These are phyloP conservation scores for Ibidorhyncha struthersii DNA, from an alignment of 2,113 vertebrate genomes.

Conservation along the genomic window DNA sequence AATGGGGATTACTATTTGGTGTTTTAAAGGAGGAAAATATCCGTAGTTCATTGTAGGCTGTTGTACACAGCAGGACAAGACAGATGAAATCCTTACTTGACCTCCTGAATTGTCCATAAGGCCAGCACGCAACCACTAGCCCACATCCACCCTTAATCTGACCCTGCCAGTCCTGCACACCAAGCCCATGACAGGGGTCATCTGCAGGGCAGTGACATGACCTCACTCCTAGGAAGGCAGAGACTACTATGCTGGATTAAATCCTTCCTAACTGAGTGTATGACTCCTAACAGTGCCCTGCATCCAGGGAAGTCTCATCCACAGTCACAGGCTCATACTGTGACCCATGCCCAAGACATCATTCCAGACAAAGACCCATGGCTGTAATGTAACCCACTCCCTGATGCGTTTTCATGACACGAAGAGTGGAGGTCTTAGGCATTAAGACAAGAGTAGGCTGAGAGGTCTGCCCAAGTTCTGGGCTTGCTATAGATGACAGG, in stretches of 20 bases:
- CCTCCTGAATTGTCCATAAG: neutral
- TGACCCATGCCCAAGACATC: neutral
- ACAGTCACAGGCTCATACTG: fast-evolving
- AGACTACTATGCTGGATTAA: neutral
- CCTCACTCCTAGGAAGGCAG: neutral
- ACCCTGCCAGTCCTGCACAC: neutral
- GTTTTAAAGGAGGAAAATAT: neutral
- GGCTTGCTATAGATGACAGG: neutral
- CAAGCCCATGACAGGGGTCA: neutral
- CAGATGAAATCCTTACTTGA: neutral
- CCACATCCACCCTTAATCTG: neutral
- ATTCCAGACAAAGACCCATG: neutral
- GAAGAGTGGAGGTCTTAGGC: neutral
- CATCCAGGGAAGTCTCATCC: neutral
- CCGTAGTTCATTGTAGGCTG: neutral
- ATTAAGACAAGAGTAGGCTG: neutral
- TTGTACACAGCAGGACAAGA: neutral
- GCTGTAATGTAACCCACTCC: neutral
- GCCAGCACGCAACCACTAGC: fast-evolving
- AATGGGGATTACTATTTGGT: fast-evolving
- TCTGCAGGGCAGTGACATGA: neutral
- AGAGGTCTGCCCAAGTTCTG: neutral
- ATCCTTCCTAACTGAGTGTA: neutral
- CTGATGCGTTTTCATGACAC: neutral
- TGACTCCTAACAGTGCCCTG: neutral